Conservation (phyloP, 1,140 invertebrate genomes). For the Phocides pigmalion region DNA sequence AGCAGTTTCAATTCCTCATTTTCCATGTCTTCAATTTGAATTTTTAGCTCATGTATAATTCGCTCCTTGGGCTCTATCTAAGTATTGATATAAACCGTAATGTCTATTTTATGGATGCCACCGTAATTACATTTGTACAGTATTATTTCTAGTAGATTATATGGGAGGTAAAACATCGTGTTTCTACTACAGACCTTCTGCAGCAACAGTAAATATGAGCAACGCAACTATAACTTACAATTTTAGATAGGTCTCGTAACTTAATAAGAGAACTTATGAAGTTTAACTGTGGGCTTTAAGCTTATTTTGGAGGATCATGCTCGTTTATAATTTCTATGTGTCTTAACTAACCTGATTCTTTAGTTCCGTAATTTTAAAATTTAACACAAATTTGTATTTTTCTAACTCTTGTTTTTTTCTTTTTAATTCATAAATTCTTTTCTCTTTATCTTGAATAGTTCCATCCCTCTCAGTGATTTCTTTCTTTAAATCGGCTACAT, state of each 20-base stretch:
- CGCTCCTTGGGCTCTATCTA: slow-evolving; percentile 88
- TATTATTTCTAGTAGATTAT: no score
- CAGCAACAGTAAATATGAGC: no score
- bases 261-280: no score
- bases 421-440: slow-evolving; percentile 92
- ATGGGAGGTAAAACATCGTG: no score
- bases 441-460: slow-evolving; percentile 93
- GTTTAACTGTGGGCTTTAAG: no score
- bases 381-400: slow-evolving; percentile 95
- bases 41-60: slow-evolving; percentile 87
- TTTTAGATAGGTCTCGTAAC: no score
- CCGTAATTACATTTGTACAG: no score
- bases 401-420: slow-evolving; percentile 94
- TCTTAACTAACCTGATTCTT: slow-evolving; percentile 87
- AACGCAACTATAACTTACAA: no score
- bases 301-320: no score
- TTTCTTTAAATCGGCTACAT: slow-evolving; percentile 90
- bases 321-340: no score
- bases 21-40: slow-evolving; percentile 87
- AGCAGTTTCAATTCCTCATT: slow-evolving; percentile 76
- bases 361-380: slow-evolving; percentile 94
- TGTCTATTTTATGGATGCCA: slow-evolving; percentile 11
- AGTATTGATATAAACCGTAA: slow-evolving; percentile 11
- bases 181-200: no score
- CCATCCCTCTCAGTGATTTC: slow-evolving; percentile 91